These are phyloP conservation scores for Bombus turneri DNA, from an alignment of 1,140 invertebrate species.

Conservation along the genomic window DNA sequence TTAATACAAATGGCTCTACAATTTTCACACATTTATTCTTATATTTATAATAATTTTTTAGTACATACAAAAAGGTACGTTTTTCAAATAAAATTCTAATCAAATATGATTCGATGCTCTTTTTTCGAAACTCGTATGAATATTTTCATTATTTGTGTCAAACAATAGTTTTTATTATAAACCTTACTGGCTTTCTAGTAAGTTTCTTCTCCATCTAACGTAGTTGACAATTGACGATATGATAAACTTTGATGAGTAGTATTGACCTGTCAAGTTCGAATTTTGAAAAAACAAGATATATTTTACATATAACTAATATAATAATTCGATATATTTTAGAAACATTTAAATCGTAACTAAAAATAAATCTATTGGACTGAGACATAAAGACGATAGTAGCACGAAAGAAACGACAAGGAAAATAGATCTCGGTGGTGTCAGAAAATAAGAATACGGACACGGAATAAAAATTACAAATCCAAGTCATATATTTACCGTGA, in stretches of 20 bases:
- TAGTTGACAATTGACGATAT: too few relatives aligned
- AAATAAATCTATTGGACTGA: neutral
- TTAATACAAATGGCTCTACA: neutral
- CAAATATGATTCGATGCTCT: neutral
- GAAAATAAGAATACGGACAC: constrained; percentile 46
- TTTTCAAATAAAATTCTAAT: neutral
- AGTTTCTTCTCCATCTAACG: too few relatives aligned
- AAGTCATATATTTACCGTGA: constrained; percentile 63
- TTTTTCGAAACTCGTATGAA: too few relatives aligned
- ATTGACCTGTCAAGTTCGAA: too few relatives aligned
- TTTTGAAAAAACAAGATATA: too few relatives aligned
- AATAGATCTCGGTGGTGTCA: constrained; percentile 15
- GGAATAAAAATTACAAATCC: constrained; percentile 70
- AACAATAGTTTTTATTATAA: too few relatives aligned
- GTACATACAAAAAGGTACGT: neutral
- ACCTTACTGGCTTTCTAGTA: too few relatives aligned
- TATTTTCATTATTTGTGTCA: too few relatives aligned
- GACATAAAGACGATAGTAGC: neutral
- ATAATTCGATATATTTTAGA: neutral
- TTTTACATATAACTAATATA: too few relatives aligned
- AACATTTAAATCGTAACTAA: neutral
- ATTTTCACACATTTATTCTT: neutral
- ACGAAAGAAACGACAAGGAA: neutral
- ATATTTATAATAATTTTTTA: neutral
- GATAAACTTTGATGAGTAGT: too few relatives aligned